phyloP scores from a whole-genome alignment of 2,888 invertebrate genomes.

The Athalia cordata region DNA sequence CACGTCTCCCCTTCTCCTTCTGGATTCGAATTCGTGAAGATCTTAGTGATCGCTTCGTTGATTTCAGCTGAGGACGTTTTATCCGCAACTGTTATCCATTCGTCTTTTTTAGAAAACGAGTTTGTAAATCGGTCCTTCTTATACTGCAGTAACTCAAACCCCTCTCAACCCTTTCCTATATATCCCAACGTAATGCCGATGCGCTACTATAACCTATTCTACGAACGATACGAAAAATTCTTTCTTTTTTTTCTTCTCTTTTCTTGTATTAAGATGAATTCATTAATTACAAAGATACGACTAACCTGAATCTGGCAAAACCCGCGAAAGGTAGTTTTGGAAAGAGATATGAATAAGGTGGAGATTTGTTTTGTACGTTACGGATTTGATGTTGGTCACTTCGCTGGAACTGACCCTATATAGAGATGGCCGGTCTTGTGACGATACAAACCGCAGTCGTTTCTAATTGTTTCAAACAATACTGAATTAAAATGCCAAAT shows the following conservation, averaged over 20 bases:
- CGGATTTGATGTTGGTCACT: too few species aligned
- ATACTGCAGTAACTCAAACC: not conserved
- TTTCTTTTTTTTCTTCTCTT: not conserved
- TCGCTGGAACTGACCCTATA: too few species aligned
- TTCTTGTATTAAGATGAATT: not conserved
- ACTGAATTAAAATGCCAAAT: too few species aligned
- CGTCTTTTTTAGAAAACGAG: conserved; percentile 38
- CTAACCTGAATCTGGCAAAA: too few species aligned
- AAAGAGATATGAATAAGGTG: too few species aligned
- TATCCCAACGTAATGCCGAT: too few species aligned
- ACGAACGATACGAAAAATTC: not conserved
- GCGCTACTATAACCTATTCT: not conserved
- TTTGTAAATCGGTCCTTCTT: conserved; percentile 26
- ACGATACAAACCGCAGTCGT: too few species aligned
- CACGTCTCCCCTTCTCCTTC: not conserved
- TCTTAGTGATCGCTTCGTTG: conserved; percentile 1
- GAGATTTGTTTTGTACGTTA: too few species aligned
- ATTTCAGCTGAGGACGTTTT: conserved; percentile 30
- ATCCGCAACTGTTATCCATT: conserved; percentile 44
- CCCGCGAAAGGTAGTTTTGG: too few species aligned
- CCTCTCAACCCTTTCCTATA: not conserved
- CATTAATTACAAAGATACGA: too few species aligned
- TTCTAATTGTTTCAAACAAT: too few species aligned
- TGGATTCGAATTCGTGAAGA: not conserved
- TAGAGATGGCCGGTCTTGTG: too few species aligned